Conservation (phyloP, 2,113 vertebrate species). For the Cinclus cinclus region DNA sequence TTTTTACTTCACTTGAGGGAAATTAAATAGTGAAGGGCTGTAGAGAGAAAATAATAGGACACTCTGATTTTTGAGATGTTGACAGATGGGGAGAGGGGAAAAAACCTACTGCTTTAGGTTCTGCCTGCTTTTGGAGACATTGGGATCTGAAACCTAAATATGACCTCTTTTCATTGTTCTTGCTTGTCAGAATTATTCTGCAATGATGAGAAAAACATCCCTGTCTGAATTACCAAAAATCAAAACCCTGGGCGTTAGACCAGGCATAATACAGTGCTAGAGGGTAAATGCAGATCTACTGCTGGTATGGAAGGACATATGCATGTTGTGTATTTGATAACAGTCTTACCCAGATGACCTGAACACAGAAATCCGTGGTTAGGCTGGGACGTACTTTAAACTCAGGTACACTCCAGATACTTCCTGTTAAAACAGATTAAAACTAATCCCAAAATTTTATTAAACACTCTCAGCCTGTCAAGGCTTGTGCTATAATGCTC, state of each 20-base stretch:
- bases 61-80: background rate
- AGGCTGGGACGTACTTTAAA: background rate
- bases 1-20: background rate
- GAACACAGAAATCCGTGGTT: background rate
- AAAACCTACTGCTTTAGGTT: background rate
- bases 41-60: background rate
- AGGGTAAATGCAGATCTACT: background rate
- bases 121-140: background rate
- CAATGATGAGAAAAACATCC: background rate
- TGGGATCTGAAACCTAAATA: background rate
- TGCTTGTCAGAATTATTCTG: background rate
- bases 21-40: background rate
- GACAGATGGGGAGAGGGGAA: background rate
- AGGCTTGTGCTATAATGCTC: background rate
- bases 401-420: background rate
- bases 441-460: background rate
- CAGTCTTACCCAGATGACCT: background rate
- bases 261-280: background rate
- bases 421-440: background rate
- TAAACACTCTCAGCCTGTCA: background rate
- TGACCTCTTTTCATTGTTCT: background rate
- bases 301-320: background rate
- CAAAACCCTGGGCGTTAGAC: background rate
- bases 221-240: background rate
- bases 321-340: background rate